A percentile compares a stretch with the other conserved stretches of the same genome.
Evolutionary conservation across 1,140 invertebrate species (phyloP).

Genomic region (Diprion similis): DNA sequence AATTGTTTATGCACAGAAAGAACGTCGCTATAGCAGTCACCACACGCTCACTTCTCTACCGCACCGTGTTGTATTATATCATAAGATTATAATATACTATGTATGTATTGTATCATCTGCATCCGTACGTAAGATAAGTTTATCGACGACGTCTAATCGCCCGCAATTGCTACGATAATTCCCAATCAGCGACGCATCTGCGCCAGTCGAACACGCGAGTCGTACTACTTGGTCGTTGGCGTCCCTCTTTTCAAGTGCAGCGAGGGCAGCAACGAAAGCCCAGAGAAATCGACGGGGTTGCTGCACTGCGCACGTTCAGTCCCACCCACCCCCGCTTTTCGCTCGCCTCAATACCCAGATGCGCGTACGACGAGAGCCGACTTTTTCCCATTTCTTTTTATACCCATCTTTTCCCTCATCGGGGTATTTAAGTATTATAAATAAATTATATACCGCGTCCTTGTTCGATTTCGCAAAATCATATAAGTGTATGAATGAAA

Average conservation of each 20-base stretch:
- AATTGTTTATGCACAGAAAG: no score
- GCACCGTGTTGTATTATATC: not conserved
- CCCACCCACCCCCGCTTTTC: not conserved
- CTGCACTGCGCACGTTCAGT: not conserved
- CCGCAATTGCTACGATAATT: no score
- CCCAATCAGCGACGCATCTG: not conserved
- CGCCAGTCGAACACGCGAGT: slow-evolving; percentile 1
- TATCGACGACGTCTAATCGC: no score
- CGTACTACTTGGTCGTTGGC: not conserved
- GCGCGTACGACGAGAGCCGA: not conserved
- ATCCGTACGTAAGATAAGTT: no score
- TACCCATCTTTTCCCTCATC: not conserved
- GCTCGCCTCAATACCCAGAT: not conserved
- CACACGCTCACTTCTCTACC: no score
- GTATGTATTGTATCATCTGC: no score
- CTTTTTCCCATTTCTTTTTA: not conserved
- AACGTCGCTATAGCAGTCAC: no score
- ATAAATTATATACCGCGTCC: no score
- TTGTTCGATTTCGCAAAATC: no score
- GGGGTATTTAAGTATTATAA: no score
- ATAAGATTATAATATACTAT: no score
- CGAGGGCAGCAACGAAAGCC: not conserved
- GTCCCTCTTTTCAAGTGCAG: not conserved
- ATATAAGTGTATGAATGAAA: no score
- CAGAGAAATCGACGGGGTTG: not conserved